Conservation (phyloP, 2,113 vertebrate species). For the Pygoscelis adeliae region DNA sequence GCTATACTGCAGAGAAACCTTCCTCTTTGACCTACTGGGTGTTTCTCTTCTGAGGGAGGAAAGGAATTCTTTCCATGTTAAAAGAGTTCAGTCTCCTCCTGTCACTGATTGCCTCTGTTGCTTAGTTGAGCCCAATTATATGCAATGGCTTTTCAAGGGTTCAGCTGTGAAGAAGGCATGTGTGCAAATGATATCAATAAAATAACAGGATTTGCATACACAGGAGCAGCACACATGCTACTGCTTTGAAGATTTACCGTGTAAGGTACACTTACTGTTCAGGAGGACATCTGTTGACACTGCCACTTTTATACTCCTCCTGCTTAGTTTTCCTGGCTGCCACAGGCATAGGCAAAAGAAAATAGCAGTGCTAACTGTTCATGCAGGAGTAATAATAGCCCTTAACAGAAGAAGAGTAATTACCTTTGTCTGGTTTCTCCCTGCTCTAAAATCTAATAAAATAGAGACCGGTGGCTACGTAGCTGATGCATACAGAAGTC, state of each 20-base stretch:
- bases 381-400: slow-evolving; percentile 68
- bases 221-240: not conserved
- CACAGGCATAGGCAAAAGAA: slow-evolving; percentile 41
- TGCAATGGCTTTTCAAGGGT: slow-evolving; percentile 15
- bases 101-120: slow-evolving; percentile 46
- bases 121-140: slow-evolving; percentile 59
- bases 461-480: not conserved
- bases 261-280: slow-evolving; percentile 31
- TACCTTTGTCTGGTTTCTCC: slow-evolving; percentile 72
- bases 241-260: slow-evolving; percentile 57
- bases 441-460: slow-evolving; percentile 41
- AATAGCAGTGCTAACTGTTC: slow-evolving; percentile 68
- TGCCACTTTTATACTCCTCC: slow-evolving; percentile 36
- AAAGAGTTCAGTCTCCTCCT: slow-evolving; percentile 55
- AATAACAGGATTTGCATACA: slow-evolving; percentile 52
- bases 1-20: slow-evolving; percentile 36
- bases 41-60: slow-evolving; percentile 65
- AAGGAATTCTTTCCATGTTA: slow-evolving; percentile 72
- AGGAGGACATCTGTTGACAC: slow-evolving; percentile 56
- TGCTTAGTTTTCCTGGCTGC: slow-evolving; percentile 52
- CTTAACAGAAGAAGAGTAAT: slow-evolving; percentile 74
- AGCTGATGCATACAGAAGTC: not conserved
- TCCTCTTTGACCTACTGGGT: slow-evolving; percentile 70
- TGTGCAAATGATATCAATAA: slow-evolving; percentile 56
- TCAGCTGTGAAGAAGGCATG: slow-evolving; percentile 21